Percentiles rank a stretch among this genome's conserved stretches.
phyloP scores from a whole-genome alignment of 1,140 invertebrate species.

The Habropoda laboriosa region DNA sequence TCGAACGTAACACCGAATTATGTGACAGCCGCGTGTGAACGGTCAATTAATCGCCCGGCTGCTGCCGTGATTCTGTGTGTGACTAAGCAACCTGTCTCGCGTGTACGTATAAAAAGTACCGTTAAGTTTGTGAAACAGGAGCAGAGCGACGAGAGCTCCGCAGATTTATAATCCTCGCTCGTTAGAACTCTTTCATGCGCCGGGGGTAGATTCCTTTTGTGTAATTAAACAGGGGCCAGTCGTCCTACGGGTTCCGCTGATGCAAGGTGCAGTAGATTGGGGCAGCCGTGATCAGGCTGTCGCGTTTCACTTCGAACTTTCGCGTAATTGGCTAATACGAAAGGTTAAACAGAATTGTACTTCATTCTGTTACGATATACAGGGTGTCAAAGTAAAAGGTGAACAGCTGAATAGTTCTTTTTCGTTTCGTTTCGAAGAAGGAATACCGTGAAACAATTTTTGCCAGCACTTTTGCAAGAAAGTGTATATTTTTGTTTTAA shows the following conservation, averaged over 20 bases:
- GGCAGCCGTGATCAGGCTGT: neutral
- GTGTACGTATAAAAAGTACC: neutral
- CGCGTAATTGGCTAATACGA: no score
- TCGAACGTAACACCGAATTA: conserved; percentile 36
- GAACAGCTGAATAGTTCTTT: no score
- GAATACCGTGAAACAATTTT: no score
- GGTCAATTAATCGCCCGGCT: conserved; percentile 35
- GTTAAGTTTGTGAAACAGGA: neutral
- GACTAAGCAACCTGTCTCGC: neutral
- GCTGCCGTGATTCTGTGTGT: neutral
- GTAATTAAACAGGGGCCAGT: neutral
- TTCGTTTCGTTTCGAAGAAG: no score
- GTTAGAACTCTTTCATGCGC: neutral
- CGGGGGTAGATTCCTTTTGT: no score
- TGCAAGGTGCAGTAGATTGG: neutral
- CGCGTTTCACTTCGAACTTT: no score
- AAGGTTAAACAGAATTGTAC: no score
- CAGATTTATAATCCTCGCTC: neutral
- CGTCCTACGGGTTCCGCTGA: neutral
- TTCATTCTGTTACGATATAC: no score
- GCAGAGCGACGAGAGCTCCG: no score
- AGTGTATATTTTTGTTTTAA: no score
- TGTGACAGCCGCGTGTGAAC: conserved; percentile 34
- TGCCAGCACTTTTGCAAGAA: no score
- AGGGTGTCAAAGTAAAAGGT: no score